Percentiles rank a stretch among this genome's conserved stretches.
These are phyloP conservation scores for Pionites leucogaster DNA, from an alignment of 2,113 vertebrate genomes.

Conservation along the genomic window DNA sequence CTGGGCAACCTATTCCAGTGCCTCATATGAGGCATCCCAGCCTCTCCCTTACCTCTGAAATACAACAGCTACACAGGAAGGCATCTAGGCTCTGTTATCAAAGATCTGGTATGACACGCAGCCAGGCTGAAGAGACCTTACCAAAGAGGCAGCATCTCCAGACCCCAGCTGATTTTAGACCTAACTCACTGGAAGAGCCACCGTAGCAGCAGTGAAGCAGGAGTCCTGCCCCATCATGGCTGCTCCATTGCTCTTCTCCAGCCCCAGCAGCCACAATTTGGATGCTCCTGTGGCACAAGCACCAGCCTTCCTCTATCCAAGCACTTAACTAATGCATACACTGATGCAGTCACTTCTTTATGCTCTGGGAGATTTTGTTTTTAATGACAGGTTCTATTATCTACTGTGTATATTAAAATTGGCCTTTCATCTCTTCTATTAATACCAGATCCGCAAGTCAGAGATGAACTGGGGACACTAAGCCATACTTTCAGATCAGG, in stretches of 20 bases:
- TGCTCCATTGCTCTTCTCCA: background rate
- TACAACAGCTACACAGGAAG: background rate
- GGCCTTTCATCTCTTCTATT: constrained; percentile 10
- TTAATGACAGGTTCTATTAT: constrained; percentile 2
- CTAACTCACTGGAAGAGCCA: background rate
- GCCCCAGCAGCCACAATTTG: background rate
- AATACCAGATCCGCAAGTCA: background rate
- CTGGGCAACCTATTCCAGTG: background rate
- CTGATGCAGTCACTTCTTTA: background rate
- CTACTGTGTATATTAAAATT: background rate
- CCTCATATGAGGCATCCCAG: background rate
- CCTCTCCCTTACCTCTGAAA: background rate
- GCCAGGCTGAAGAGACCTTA: background rate
- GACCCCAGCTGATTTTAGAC: background rate
- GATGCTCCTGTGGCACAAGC: background rate
- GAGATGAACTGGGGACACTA: background rate
- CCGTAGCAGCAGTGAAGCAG: background rate
- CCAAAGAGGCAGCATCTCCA: background rate
- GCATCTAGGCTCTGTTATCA: background rate
- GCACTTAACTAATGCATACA: background rate
- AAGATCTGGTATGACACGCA: rapidly evolving
- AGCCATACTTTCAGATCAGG: background rate
- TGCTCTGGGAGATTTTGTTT: background rate
- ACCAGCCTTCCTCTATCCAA: background rate
- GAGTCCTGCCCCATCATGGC: background rate